Base-by-base conservation (phyloP, 2,888 invertebrate genomes). In the Ichneumon xanthorius region DNA sequence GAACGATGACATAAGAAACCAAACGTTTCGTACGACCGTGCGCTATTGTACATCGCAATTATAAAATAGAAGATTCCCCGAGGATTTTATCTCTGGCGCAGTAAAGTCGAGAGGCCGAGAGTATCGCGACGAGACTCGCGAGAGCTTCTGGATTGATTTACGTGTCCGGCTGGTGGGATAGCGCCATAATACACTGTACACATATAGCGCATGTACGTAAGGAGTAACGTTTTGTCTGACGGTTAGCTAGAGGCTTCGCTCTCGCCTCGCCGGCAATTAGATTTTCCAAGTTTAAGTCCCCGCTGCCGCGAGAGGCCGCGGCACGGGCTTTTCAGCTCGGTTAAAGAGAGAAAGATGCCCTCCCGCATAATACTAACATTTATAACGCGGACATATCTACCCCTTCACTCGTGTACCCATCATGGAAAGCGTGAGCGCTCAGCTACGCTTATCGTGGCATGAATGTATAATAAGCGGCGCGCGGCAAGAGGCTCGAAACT, bases 351-450 rank as follows among this genome's bases (percentile, higher is more conserved):
- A 85, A 85, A 90, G 91, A 92, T 91, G 90, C 89, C 63, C 89
- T 90, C 90, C 88, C 90, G 93, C 90, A 93, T 93, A 93, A 93
- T 93, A 92, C 93, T 90, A 92, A 92, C 93, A 93, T 93, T 93
- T 93, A 92, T 93, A 93, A 93, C 92, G 89, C 91, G 90, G 92
- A 90, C 93, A 90, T 93, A 93, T 93, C 93, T 93, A 93, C 93
- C 93, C 93, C 87, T 92, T 92, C 91, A 89, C 90, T 89, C 89
- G 89, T 90, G 90, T 91, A 90, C 90, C 89, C 89, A 90, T 91
- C 91, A 88, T 88, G 91, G 83, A 88, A 88, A 89, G 89, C 89
- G 89, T 88, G 88, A 87, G 82, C 86, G 79, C 84, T 78, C 83
- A 78, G 68, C 53, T 16, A 55, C 82, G 86, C 87, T 86, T 88